Evolutionary conservation across 2,113 vertebrate genomes (phyloP), one percentile per base, ranked within the genome.

Genomic region (Onychostoma macrolepis): DNA sequence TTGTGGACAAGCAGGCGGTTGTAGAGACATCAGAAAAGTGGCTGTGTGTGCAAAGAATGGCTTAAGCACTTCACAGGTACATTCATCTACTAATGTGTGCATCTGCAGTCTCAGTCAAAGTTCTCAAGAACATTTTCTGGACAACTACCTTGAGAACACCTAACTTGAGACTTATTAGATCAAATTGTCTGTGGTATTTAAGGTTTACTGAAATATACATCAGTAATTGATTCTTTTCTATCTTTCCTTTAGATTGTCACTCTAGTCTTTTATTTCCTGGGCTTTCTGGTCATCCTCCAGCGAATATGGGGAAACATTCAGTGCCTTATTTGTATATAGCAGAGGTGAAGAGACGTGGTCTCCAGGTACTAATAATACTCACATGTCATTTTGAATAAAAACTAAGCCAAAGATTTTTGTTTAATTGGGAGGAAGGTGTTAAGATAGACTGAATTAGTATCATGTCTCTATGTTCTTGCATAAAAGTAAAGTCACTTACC

Each of bases 1-100:
- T 15, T n/a, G 85, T 3, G 58, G 53, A 13, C 84, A 87, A 61
- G 82, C 17, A 24, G 90, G 90, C 48, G 53, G 30, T 2, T 75
- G 41, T 83, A 13, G 69, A 1, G 75, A 89, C 19, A 45, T 85
- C 0, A 87, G 78, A 3, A 93, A 92, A 83, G 84, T 89, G n/a
- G 26, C 8, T 53, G 24, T 83, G 5, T 90, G 85, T 63, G 90
- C 86, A 1, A 88, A 88, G 58, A 91, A 90, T 19, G 93, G 93
- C 4, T 88, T 93, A 83, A 94, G 82, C 87, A 92, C 90, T 1
- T 88, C 88, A 28, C 93, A 95, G 95, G 95, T 95, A 90, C 48
- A 72, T 21, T 91, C 9, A 56, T 26, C 4, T 9, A 17, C 33
- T 21, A 63, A 13, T 15, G 4, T 61, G 12, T 61, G 12, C 12